Base-by-base conservation (phyloP, 1,140 invertebrate genomes). In the Heliconius hermathena region DNA sequence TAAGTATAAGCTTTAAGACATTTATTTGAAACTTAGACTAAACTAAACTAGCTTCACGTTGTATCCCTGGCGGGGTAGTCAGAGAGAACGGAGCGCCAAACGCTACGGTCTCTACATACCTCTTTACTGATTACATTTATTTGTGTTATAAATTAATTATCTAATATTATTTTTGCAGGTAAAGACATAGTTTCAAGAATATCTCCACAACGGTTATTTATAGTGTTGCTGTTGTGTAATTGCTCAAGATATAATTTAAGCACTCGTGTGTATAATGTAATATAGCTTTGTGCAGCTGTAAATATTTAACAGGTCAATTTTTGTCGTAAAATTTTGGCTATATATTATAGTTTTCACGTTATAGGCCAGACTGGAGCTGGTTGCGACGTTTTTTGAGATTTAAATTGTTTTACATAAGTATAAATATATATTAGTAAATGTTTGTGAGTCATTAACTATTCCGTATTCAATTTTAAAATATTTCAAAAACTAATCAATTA, bases 251-350 rank as follows among this genome's bases (percentile, higher is more conserved):
- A 11, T 60, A 26, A 60, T 11, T 60, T 60, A 60, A 60, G 54
- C n/a, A 54, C 20, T 20, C 18, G 20, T 54, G n/a, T 6, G 52
- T 54, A 8, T 16, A 46, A 16, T 46, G 4, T 16, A 46, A 46
- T 46, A 16, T 46, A 46, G 41, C 41, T 60, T 60, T 60, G 57
- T 60, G 52, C n/a, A 60, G 57, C 57, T 60, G n/a, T 60, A 60
- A 60, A 60, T 60, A 60, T 11, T 60, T 22, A 60, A 22, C 20
- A 26, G 9, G 22, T 60, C 41, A 46, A 46, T 46, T 46, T 1
- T 11, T 13, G 11, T 26, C 20, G 16, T 54, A 54, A 20, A n/a
- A 54, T 18, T 54, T 20, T 54, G 18, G 52, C 5, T 54, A n/a
- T 20, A 54, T 20, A 54, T 0, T n/a, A n/a, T n/a, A n/a, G n/a